These are phyloP conservation scores for Percopsis transmontana DNA, from an alignment of 2,113 vertebrate species.

Conservation along the genomic window DNA sequence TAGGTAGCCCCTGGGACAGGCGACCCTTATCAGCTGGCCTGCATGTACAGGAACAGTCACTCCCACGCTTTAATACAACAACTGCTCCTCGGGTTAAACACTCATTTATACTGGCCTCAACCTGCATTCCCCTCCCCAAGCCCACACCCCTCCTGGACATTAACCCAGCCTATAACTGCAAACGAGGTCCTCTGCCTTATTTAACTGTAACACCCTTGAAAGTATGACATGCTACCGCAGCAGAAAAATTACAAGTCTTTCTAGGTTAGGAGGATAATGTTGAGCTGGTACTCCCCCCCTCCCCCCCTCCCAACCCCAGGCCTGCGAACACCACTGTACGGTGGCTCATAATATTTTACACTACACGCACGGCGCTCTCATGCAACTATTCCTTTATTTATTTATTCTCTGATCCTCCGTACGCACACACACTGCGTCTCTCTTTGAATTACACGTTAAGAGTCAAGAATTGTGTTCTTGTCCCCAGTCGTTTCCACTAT, in stretches of 20 bases:
- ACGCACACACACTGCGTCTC: slow-evolving; percentile 4
- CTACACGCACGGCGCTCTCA: slow-evolving; percentile 45
- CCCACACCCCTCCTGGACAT: background rate
- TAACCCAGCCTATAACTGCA: no score
- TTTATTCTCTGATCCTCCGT: slow-evolving; percentile 30
- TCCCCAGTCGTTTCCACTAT: no score
- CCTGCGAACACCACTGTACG: slow-evolving; percentile 33
- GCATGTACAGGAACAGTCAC: slow-evolving; percentile 43
- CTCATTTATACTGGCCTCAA: slow-evolving; percentile 9
- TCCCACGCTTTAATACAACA: slow-evolving; percentile 58
- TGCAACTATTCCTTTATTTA: slow-evolving; percentile 46
- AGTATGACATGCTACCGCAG: slow-evolving; percentile 41
- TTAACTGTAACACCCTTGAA: slow-evolving; percentile 46
- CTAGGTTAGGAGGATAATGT: slow-evolving; percentile 18
- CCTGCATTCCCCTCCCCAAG: no score
- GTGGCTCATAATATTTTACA: slow-evolving; percentile 51
- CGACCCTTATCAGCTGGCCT: slow-evolving; percentile 57
- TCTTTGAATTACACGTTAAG: slow-evolving; percentile 15
- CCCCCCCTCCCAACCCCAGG: no score
- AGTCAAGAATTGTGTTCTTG: slow-evolving; percentile 25
- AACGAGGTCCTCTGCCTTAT: no score
- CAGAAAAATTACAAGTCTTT: slow-evolving; percentile 41
- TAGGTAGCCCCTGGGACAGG: slow-evolving; percentile 43
- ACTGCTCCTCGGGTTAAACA: slow-evolving; percentile 45
- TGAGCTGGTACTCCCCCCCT: background rate